phyloP scores from a whole-genome alignment of 2,797 vertebrate species.

The Typhlichthys subterraneus region DNA sequence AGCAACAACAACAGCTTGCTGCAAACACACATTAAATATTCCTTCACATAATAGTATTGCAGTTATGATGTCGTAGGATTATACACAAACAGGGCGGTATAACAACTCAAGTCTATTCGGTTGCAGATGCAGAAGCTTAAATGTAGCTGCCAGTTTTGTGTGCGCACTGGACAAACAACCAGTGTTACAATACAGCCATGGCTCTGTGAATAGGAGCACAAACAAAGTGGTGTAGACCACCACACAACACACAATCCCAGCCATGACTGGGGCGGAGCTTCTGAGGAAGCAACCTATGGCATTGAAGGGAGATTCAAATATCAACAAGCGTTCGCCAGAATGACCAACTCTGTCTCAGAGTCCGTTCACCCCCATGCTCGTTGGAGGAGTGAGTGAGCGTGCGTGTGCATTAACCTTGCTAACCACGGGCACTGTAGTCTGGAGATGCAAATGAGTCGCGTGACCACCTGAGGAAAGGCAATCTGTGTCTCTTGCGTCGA shows the following conservation, averaged over 20 bases:
- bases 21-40: not conserved
- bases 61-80: not conserved
- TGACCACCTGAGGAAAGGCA: constrained; percentile 71
- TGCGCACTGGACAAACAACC: too few species aligned
- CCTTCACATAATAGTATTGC: not conserved
- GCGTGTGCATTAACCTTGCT: constrained; percentile 53
- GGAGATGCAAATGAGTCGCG: constrained; percentile 69
- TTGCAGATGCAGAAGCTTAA: not conserved
- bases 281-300: too few species aligned
- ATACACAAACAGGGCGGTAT: not conserved
- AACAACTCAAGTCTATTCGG: not conserved
- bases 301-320: too few species aligned
- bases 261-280: too few species aligned
- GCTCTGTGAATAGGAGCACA: too few species aligned
- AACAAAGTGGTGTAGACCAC: too few species aligned
- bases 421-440: constrained; percentile 43
- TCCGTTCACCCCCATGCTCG: constrained; percentile 11
- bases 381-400: constrained; percentile 41
- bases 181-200: too few species aligned
- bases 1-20: too few species aligned
- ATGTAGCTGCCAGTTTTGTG: too few species aligned
- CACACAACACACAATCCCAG: too few species aligned
- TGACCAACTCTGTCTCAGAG: too few species aligned
- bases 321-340: too few species aligned
- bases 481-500: constrained; percentile 62